Base-by-base conservation (phyloP, 92 coral and sea anemone species). In the Phymanthus crucifer region DNA sequence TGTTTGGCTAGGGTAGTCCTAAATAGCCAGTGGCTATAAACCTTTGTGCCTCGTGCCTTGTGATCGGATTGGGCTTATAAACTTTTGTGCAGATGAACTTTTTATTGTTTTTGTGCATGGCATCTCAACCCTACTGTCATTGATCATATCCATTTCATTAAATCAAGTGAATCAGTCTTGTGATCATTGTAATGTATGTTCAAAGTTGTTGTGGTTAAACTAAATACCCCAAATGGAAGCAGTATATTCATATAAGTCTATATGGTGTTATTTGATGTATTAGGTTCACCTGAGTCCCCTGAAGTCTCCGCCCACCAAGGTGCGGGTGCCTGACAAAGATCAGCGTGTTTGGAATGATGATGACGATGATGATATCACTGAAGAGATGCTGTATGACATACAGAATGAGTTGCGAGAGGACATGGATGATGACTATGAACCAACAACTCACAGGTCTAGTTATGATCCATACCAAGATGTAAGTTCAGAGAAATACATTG, bases 341-440 rank as follows among this genome's bases (percentile, higher is more conserved):
- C 96, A 93, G 71, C 83, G 98, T 34, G 94, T 85, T 19, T 87
- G 89, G 92, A 78, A 89, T 66, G 99, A 93, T 87, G 99, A 93
- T 32, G 98, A 91, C 9, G 91, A 86, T 18, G 68, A 38, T 21
- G 73, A 85, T 47, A 84, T 88, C 38, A 72, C 80, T 6, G 98
- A 88, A 6, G 97, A 92, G 50, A 21, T 90, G 38, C 75, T 75
- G 23, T 77, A 56, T 9, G 87, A 85, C 33, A 57, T 87, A 43
- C 85, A 82, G 57, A 86, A 72, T 7, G 78, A 84, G 21, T 64
- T 89, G 84, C 29, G 58, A 34, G 80, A 80, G 26, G 94, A 94
- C 50, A 65, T 85, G 43, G 93, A 92, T 43, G 90, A 82, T 78
- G 93, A 92, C 79, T 92, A 94, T 74, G 89, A 85, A 46, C 98